Conservation (phyloP, 2,888 invertebrate species). For the Ceriagrion tenellum region DNA sequence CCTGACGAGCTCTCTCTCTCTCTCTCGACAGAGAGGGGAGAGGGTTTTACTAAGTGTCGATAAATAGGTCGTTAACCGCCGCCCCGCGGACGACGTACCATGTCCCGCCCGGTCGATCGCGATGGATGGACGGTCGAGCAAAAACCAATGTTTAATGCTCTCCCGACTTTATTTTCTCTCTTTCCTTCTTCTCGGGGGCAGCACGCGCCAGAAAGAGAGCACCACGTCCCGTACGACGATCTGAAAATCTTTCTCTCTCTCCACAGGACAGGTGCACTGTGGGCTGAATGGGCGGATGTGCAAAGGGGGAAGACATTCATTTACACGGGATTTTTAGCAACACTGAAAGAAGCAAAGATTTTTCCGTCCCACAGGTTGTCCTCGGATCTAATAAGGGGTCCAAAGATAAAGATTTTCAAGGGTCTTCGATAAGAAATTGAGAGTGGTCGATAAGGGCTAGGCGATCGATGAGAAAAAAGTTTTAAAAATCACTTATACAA, state of each 20-base stretch:
- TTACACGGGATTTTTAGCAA: neutral
- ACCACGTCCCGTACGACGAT: neutral
- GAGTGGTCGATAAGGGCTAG: too few species aligned
- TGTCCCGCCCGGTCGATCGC: neutral
- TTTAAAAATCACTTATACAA: too few species aligned
- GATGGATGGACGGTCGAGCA: conserved; percentile 7
- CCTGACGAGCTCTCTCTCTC: neutral
- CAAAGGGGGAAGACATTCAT: neutral
- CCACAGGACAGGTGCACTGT: neutral
- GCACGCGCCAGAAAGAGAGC: conserved; percentile 8
- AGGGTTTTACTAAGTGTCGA: conserved; percentile 25
- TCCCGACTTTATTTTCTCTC: neutral
- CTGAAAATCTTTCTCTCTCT: neutral
- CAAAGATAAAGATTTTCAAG: too few species aligned
- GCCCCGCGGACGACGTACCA: neutral
- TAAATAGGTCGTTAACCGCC: conserved; percentile 29
- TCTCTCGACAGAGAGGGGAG: too few species aligned
- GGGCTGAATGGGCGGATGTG: neutral
- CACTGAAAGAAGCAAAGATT: neutral
- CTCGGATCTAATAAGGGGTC: too few species aligned
- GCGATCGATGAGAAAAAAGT: too few species aligned
- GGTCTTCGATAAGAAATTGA: too few species aligned
- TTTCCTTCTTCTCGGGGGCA: neutral
- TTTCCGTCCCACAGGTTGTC: too few species aligned
- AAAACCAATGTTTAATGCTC: neutral